Evolutionary conservation across 2,797 vertebrate species (phyloP).

Genomic region (Tokudaia muenninki): DNA sequence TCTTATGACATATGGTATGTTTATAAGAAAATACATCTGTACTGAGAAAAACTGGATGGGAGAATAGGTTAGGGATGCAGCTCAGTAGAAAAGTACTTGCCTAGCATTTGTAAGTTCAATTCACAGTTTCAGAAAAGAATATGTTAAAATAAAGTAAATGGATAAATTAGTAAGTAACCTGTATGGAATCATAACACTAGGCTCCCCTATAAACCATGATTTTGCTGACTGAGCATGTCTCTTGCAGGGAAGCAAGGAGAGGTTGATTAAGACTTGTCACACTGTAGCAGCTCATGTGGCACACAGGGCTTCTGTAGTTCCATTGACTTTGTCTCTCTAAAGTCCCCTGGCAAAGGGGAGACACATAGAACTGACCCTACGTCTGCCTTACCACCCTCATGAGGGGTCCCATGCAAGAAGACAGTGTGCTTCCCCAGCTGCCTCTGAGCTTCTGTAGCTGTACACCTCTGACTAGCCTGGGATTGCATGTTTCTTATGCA

Average conservation of each 20-base stretch:
- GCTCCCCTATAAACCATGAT: not conserved
- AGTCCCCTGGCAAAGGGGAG: not conserved
- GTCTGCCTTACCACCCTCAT: no score
- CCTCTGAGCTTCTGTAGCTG: not conserved
- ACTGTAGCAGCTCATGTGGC: not conserved
- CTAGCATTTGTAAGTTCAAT: not conserved
- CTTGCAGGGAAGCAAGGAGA: not conserved
- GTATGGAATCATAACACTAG: not conserved
- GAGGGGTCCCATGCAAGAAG: not conserved
- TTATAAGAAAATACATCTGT: not conserved
- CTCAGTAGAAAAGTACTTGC: not conserved
- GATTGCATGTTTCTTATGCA: not conserved
- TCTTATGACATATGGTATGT: not conserved
- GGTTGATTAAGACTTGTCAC: not conserved
- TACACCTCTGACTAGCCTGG: not conserved
- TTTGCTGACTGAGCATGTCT: not conserved
- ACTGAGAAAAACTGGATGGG: not conserved
- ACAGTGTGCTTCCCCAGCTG: not conserved
- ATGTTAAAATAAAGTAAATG: not conserved
- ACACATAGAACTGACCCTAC: not conserved
- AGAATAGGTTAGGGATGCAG: not conserved
- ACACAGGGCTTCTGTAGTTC: not conserved
- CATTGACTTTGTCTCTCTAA: not conserved
- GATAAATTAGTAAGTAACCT: not conserved
- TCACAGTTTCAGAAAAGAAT: no score